These are phyloP conservation scores for Donacobius atricapilla DNA, from an alignment of 2,113 vertebrate genomes.

Conservation along the genomic window DNA sequence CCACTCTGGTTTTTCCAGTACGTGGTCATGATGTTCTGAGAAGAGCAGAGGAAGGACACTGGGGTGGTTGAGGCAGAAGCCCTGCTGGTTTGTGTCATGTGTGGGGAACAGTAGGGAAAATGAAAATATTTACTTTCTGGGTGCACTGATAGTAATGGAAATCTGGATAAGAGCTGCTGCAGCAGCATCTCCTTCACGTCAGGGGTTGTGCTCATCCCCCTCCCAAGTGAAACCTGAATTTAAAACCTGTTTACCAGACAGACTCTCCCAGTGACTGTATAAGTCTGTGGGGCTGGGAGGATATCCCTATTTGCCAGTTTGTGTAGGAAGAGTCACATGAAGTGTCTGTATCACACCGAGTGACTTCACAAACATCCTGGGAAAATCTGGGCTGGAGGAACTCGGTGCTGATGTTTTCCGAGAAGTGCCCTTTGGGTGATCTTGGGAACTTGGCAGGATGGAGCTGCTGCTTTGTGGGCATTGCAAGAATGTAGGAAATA, in stretches of 20 bases:
- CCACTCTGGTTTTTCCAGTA: background rate
- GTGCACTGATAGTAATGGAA: background rate
- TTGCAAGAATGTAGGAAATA: background rate
- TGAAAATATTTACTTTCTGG: background rate
- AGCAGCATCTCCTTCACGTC: background rate
- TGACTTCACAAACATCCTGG: background rate
- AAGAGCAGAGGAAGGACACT: background rate
- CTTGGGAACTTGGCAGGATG: background rate
- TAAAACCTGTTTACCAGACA: background rate
- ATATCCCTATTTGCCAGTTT: background rate
- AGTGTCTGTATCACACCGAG: background rate
- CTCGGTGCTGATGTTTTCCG: background rate
- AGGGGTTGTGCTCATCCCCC: background rate
- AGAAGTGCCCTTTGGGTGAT: background rate
- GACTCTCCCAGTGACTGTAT: background rate
- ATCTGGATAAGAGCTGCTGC: background rate
- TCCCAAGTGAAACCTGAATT: background rate
- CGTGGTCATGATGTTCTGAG: rapidly evolving
- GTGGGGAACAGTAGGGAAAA: background rate
- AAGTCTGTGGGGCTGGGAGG: rapidly evolving
- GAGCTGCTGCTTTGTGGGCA: background rate
- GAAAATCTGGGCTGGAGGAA: background rate
- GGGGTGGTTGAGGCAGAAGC: background rate
- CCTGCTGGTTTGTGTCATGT: background rate
- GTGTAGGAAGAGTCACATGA: background rate